Evolutionary conservation across 1,140 invertebrate genomes (phyloP).

Genomic region (Drosophila willistoni): DNA sequence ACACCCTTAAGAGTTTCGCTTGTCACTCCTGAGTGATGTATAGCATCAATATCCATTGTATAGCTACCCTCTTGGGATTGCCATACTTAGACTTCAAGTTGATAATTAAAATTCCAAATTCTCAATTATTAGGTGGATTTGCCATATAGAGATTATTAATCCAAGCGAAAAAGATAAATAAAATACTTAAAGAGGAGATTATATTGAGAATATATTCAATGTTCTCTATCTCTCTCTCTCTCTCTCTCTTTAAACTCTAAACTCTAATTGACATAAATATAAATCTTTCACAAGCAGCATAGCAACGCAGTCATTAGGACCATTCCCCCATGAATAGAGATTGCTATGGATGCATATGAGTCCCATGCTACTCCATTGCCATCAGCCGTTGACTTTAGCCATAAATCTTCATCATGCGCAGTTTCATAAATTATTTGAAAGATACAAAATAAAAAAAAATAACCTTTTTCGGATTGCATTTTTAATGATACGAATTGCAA

Average conservation of each 20-base stretch:
- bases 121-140: slow-evolving; percentile 3
- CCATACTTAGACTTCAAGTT: slow-evolving; percentile 46
- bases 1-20: slow-evolving; percentile 25
- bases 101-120: slow-evolving; percentile 53
- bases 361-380: slow-evolving; percentile 25
- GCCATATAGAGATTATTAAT: slow-evolving; percentile 22
- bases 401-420: slow-evolving; percentile 69
- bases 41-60: slow-evolving; percentile 19
- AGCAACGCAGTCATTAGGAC: not conserved
- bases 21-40: slow-evolving; percentile 1
- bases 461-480: slow-evolving; percentile 41
- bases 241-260: not conserved
- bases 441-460: slow-evolving; percentile 25
- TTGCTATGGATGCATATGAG: not conserved
- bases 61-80: slow-evolving; percentile 44
- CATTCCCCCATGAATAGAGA: not conserved
- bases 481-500: slow-evolving; percentile 50
- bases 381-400: slow-evolving; percentile 60
- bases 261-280: not conserved
- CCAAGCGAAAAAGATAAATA: not conserved
- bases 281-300: not conserved
- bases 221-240: not conserved
- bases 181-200: not conserved
- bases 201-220: not conserved
- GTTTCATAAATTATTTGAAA: slow-evolving; percentile 60